Evolutionary conservation across 1,140 invertebrate species (phyloP), one percentile per base, ranked within the genome.

Genomic region (Acromyrmex charruanus): DNA sequence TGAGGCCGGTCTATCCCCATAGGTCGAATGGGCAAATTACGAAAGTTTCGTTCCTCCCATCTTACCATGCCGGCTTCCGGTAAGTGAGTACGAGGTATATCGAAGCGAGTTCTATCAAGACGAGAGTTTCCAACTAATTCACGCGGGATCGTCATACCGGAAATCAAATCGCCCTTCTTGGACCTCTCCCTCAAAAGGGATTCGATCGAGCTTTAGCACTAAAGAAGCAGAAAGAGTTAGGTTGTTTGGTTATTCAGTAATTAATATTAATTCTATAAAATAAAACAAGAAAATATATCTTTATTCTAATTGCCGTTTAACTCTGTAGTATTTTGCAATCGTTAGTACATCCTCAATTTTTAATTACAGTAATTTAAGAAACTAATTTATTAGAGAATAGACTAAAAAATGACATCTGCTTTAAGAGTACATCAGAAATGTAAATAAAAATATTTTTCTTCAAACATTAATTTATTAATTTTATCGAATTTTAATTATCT

Each of bases 101-200:
- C 61, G 74, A 85, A 79, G 74, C 77, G 39, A 51, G 71, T 18
- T 18, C 39, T 85, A 85, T 77, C 69, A 39, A 72, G 39, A n/a
- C 49, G 14, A 80, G 59, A 85, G 82, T 85, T 85, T 77, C 61
- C 16, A 85, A 85, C 82, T 85, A 85, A 85, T 85, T 85, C 74
- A 59, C 75, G 59, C 74, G 59, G 31, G 74, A 65, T 66, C 82
- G 44, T 63, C 59, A 21, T 58, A 21, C 49, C 82, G 49, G 31
- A 85, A 85, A 79, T 85, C 63, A 77, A 79, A 79, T 66, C 74
- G 49, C 14, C 49, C 71, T 79, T 79, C 74, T 85, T 85, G 25
- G 21, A 49, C 3, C 10, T 12, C 16, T 25, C n/a, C 25, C 21
- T 21, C 21, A 9, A 77, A 65, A 66, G 31, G 10, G 25, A 66